Percentiles rank a stretch among this genome's conserved stretches.
phyloP scores from a whole-genome alignment of 2,113 vertebrate species.

The Gadus macrocephalus region DNA sequence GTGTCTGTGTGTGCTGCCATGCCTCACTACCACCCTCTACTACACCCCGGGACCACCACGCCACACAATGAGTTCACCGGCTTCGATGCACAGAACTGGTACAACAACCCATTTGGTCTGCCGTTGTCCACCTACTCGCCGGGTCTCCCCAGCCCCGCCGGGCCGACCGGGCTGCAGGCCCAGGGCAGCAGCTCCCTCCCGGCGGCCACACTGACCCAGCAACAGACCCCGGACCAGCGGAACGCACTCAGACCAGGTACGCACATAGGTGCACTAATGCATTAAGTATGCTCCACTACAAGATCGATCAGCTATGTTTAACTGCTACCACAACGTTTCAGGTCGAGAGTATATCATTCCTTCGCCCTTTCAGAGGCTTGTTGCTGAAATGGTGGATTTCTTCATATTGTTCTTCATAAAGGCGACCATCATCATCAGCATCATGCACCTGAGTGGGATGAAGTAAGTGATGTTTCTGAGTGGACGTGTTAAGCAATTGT shows the following conservation, averaged over 20 bases:
- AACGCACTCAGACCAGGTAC: conserved; percentile 63
- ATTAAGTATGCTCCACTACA: background rate
- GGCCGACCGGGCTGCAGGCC: conserved; percentile 30
- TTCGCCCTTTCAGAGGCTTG: conserved; percentile 89
- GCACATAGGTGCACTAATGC: background rate
- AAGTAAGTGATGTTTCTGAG: conserved; percentile 77
- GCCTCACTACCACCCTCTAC: conserved; percentile 58
- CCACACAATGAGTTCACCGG: conserved; percentile 30
- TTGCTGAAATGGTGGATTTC: conserved; percentile 98
- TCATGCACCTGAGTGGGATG: conserved; percentile 97
- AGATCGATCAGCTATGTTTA: background rate
- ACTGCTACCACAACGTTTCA: conserved; percentile 41
- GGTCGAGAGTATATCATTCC: conserved; percentile 92
- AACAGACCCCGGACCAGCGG: conserved; percentile 57
- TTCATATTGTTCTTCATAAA: conserved; percentile 98
- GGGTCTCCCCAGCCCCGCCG: conserved; percentile 11
- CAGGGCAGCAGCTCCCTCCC: conserved; percentile 35
- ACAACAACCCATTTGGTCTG: conserved; percentile 38
- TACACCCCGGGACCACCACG: conserved; percentile 40
- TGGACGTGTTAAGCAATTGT: background rate
- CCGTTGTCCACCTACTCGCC: conserved; percentile 41
- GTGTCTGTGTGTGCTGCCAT: conserved; percentile 49
- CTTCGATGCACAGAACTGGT: conserved; percentile 47
- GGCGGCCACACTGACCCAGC: conserved; percentile 38
- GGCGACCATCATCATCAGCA: conserved; percentile 91